Evolutionary conservation across 35 echinoderm and acorn worm species (phyloP).

Genomic region (Heliocidaris erythrogramma): DNA sequence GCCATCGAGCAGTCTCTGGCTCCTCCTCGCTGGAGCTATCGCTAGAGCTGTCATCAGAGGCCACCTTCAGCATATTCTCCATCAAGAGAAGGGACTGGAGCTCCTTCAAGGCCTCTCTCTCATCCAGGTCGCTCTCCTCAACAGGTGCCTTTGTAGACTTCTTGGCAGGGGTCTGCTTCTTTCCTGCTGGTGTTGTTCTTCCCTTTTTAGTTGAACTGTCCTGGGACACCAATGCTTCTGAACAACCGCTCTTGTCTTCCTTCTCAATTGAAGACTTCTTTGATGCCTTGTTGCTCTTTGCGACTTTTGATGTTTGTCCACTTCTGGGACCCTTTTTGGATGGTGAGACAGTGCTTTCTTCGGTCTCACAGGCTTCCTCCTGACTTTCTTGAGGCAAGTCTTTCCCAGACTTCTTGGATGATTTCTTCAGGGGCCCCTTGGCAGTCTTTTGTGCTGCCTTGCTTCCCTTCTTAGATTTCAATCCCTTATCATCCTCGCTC

Average conservation of each 20-base stretch:
- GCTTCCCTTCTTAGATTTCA: conserved; percentile 31
- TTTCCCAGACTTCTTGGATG: conserved; percentile 3
- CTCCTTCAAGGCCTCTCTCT: conserved; percentile 23
- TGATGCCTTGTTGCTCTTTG: neutral
- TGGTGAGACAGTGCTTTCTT: neutral
- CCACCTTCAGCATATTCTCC: conserved; percentile 24
- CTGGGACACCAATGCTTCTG: neutral
- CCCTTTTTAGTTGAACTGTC: conserved; percentile 10
- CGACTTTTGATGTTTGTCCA: neutral
- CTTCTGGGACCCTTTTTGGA: neutral
- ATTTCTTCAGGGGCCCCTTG: conserved; percentile 4
- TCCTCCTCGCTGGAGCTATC: conserved; percentile 79
- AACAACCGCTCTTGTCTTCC: neutral
- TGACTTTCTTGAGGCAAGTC: neutral
- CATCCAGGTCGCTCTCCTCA: conserved; percentile 17
- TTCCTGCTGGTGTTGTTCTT: neutral
- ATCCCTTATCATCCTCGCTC: conserved; percentile 47
- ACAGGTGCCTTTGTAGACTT: conserved; percentile 20
- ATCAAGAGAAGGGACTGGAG: neutral
- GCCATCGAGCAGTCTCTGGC: conserved; percentile 76
- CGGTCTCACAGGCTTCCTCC: neutral
- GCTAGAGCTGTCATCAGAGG: conserved; percentile 22
- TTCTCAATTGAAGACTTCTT: neutral
- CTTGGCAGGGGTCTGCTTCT: neutral
- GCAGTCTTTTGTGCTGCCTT: neutral